Evolutionary conservation across 2,797 vertebrate genomes (phyloP).

Genomic region (Lemur catta): DNA sequence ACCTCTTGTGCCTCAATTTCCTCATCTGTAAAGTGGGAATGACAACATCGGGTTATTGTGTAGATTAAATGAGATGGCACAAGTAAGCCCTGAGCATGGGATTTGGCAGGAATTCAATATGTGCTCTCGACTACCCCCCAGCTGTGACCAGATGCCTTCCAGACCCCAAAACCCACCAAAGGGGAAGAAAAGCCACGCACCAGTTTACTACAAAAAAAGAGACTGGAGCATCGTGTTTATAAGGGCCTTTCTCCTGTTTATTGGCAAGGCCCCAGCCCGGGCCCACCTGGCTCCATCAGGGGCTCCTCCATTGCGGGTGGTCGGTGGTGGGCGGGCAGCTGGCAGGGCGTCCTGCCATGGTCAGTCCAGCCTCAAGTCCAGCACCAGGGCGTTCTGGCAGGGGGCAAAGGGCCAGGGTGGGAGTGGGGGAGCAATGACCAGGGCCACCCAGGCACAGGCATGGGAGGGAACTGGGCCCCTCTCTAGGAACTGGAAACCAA

Average conservation of each 20-base stretch:
- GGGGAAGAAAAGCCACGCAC: neutral
- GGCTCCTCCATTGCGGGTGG: neutral
- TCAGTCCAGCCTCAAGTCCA: neutral
- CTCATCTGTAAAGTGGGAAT: neutral
- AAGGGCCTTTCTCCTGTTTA: conserved; percentile 57
- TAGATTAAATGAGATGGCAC: neutral
- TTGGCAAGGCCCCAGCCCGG: neutral
- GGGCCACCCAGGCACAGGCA: neutral
- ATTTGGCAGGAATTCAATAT: neutral
- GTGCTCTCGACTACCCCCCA: neutral
- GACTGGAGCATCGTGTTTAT: neutral
- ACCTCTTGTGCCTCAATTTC: neutral
- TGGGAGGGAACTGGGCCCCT: neutral
- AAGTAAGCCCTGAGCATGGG: neutral
- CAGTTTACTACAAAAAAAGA: neutral
- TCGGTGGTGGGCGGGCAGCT: rapidly evolving
- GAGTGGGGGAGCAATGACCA: too few species aligned
- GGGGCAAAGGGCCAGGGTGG: neutral
- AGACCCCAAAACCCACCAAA: neutral
- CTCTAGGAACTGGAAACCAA: neutral
- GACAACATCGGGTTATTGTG: neutral
- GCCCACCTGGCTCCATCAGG: neutral
- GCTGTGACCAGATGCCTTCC: neutral
- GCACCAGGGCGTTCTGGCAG: conserved; percentile 38
- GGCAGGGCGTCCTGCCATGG: neutral